Conservation (phyloP, 2,797 vertebrate species). For the Tapirus indicus region DNA sequence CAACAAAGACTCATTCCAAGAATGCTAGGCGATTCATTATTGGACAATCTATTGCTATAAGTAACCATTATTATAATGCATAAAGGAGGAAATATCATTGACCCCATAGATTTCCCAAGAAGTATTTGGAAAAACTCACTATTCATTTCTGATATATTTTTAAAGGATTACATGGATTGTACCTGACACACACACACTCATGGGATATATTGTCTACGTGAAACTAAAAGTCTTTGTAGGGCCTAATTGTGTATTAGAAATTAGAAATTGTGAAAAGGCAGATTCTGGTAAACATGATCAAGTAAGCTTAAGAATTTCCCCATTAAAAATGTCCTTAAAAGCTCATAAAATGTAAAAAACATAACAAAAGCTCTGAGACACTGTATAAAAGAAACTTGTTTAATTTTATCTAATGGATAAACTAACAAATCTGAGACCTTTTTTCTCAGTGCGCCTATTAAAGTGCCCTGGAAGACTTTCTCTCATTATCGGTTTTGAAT, state of each 20-base stretch:
- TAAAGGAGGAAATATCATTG: background rate
- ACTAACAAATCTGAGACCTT: background rate
- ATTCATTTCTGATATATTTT: background rate
- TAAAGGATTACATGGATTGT: background rate
- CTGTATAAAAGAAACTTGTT: background rate
- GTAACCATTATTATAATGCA: background rate
- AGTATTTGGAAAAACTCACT: background rate
- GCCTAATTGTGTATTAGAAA: background rate
- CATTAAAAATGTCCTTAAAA: constrained; percentile 7
- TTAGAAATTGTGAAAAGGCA: background rate
- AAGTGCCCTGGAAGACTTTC: background rate
- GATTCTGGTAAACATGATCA: background rate
- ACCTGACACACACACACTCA: background rate
- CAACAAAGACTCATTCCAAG: background rate
- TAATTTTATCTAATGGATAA: background rate
- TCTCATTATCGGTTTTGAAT: background rate
- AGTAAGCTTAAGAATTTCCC: constrained; percentile 3
- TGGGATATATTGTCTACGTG: background rate
- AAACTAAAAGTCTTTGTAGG: background rate
- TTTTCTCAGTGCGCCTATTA: background rate
- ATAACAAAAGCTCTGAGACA: background rate
- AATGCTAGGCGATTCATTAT: background rate
- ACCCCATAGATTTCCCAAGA: background rate
- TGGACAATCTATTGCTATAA: background rate
- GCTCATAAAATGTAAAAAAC: background rate